A percentile compares a stretch with the other conserved stretches of the same genome.
These are phyloP conservation scores for Steinernema khuongi DNA, from an alignment of 1,140 invertebrate genomes.

Conservation along the genomic window DNA sequence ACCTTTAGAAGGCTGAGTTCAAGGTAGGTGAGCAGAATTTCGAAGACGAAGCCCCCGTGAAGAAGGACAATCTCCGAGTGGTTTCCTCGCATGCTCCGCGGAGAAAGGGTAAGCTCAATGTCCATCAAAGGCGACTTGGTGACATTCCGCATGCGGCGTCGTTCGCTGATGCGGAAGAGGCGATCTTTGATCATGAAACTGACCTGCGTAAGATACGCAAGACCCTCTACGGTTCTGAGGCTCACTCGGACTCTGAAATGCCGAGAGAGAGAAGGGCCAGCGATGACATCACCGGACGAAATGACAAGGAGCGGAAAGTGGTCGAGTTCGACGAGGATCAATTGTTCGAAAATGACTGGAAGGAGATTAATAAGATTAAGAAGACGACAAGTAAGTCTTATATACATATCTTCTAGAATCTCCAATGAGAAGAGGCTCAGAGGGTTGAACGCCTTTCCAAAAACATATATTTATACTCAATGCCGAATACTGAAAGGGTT, in stretches of 20 bases:
- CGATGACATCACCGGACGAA: conserved; percentile 7
- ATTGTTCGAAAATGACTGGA: conserved; percentile 31
- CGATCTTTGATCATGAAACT: conserved; percentile 8
- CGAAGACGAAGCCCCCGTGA: not conserved
- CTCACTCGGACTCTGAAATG: not conserved
- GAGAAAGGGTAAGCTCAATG: not conserved
- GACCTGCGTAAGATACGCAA: not conserved
- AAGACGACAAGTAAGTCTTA: not conserved
- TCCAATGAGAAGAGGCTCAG: no score
- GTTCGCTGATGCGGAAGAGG: not conserved
- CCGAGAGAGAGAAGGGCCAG: not conserved
- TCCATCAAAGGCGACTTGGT: not conserved
- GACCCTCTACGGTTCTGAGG: not conserved
- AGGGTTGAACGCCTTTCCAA: no score
- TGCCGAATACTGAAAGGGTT: no score
- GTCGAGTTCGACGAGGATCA: conserved; percentile 30
- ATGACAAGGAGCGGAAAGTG: not conserved
- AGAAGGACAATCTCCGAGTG: not conserved
- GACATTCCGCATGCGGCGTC: not conserved
- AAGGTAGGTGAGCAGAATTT: not conserved
- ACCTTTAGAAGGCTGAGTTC: no score
- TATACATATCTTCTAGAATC: not conserved
- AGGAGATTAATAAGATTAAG: conserved; percentile 19
- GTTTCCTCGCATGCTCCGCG: not conserved
- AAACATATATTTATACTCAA: no score